Evolutionary conservation across 2,797 vertebrate species (phyloP), one percentile per base, ranked within the genome.

Genomic region (Lepilemur septentrionalis): DNA sequence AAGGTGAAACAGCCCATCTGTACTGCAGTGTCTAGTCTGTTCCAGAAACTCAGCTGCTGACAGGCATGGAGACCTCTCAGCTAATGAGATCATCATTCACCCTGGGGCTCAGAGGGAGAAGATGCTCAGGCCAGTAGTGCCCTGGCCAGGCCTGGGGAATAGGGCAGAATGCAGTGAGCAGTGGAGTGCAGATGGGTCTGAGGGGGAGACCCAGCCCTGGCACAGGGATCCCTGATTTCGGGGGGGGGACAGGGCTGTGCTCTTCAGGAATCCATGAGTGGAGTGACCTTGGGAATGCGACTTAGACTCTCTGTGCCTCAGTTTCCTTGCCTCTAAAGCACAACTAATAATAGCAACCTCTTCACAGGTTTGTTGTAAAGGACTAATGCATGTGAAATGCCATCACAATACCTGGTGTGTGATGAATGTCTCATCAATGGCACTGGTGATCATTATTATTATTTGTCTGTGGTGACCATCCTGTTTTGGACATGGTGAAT

Each of bases 11-110:
- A 92, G 80, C 84, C 82, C 92, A 75, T 95, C 93, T 93, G 83
- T 50, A 84, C 75, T 50, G 28, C 43, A 50, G 83, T 35, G 93
- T 81, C 89, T 80, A 61, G 84, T 50, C 67, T 65, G 38, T 50
- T 93, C 91, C 25, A 13, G 85, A 87, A 91, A 89, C 12, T 61
- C 73, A 32, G 57, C 80, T 89, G 86, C 91, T 50, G 61, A 80
- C 52, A 67, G 86, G 50, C 38, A n/a, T 14, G 7, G 73, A 85
- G 95, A 76, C 72, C 69, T 73, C 73, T 55, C 78, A 72, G 78
- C 92, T 95, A 97, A 97, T 95, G 96, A 97, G 94, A 50, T 87
- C 69, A 91, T 95, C 80, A 61, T 41, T 96, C 89, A 76, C 38
- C n/a, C 18, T 0, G 1, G n/a, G 59, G 35, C 57, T 63, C 70